phyloP scores from a whole-genome alignment of 1,140 invertebrate species.

The Drosophila nikananu region DNA sequence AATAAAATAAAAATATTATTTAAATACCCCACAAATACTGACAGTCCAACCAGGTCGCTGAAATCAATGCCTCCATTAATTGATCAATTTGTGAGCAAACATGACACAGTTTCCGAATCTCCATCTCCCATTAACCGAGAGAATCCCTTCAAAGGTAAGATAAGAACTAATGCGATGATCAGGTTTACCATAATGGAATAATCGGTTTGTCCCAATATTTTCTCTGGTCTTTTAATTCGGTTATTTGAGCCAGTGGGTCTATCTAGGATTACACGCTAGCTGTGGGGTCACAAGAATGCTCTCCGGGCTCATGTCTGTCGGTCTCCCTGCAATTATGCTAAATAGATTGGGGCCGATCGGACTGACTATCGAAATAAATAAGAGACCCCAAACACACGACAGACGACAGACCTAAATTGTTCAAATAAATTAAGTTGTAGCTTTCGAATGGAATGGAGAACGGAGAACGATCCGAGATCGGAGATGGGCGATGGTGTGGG shows the following conservation, averaged over 20 bases:
- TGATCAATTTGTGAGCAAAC: slow-evolving; percentile 35
- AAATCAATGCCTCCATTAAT: slow-evolving; percentile 28
- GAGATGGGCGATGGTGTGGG: slow-evolving; percentile 51
- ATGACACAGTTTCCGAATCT: slow-evolving; percentile 30
- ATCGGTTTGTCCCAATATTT: slow-evolving; percentile 47
- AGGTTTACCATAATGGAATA: slow-evolving; percentile 48
- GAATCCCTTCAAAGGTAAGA: slow-evolving; percentile 1
- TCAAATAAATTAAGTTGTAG: slow-evolving; percentile 84
- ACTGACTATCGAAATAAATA: slow-evolving; percentile 78
- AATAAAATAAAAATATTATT: neutral
- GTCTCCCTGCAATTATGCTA: slow-evolving; percentile 71
- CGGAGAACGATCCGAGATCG: slow-evolving; percentile 11
- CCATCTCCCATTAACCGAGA: neutral
- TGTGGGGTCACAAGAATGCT: slow-evolving; percentile 31
- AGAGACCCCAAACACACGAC: slow-evolving; percentile 44
- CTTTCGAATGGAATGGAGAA: slow-evolving; percentile 65
- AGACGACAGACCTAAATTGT: slow-evolving; percentile 77
- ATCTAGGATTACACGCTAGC: slow-evolving; percentile 44
- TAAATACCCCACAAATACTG: neutral
- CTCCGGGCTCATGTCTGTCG: neutral
- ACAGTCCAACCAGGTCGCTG: slow-evolving; percentile 4
- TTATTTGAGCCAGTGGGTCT: slow-evolving; percentile 49
- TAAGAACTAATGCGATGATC: slow-evolving; percentile 38
- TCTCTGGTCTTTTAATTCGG: slow-evolving; percentile 36
- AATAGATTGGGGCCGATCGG: slow-evolving; percentile 63